Evolutionary conservation across 2,113 vertebrate species (phyloP).

Genomic region (Hypanus sabinus): DNA sequence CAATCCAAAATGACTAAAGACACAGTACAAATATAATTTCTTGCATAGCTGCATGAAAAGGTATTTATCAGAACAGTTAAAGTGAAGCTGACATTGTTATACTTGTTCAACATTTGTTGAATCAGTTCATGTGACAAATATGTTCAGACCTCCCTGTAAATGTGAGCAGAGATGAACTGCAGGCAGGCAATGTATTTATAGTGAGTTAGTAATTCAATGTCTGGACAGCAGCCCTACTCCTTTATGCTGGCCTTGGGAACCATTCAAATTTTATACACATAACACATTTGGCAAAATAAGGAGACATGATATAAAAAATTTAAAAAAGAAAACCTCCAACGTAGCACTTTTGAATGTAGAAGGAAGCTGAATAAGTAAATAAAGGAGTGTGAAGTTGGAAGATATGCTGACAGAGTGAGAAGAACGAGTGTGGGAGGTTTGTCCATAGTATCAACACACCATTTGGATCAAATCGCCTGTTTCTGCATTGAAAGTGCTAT

Average conservation of each 20-base stretch:
- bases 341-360: not conserved
- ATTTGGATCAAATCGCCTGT: not conserved
- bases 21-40: not conserved
- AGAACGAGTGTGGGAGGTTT: not conserved
- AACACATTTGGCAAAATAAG: not conserved
- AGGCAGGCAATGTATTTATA: not conserved
- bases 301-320: not conserved
- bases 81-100: not conserved
- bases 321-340: not conserved
- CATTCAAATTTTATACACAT: not conserved
- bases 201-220: not conserved
- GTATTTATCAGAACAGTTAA: not conserved
- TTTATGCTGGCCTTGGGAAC: not conserved
- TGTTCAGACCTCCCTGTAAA: not conserved
- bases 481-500: not conserved
- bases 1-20: not conserved
- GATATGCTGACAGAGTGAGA: not conserved
- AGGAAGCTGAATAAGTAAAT: not conserved
- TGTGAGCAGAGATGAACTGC: not conserved
- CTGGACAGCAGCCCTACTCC: not conserved
- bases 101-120: not conserved
- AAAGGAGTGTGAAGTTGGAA: not conserved
- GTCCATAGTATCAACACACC: not conserved
- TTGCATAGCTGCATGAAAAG: not conserved
- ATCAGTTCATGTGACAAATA: not conserved